phyloP scores from a whole-genome alignment of 37 sponge, comb jelly and placozoan genomes.

The Cladorhizidae sp. region DNA sequence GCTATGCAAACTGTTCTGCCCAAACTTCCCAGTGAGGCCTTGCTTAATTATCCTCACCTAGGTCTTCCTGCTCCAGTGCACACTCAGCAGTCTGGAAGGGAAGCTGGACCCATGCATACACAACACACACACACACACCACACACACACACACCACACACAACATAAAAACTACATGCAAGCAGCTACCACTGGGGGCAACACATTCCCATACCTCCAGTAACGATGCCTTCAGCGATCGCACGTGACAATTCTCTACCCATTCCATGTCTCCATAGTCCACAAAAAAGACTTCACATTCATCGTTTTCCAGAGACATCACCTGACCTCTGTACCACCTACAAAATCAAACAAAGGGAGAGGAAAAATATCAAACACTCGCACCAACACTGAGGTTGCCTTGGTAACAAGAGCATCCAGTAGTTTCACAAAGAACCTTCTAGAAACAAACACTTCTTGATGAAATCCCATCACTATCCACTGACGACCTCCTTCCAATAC shows the following conservation, averaged over 20 bases:
- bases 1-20: no score
- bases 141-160: not conserved
- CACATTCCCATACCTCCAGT: not conserved
- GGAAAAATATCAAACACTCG: not conserved
- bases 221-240: not conserved
- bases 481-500: no score
- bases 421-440: no score
- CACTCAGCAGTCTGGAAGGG: slow-evolving; percentile 54
- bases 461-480: no score
- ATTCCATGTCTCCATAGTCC: slow-evolving; percentile 77
- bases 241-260: slow-evolving; percentile 27
- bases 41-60: no score
- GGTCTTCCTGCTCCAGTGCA: slow-evolving; percentile 1
- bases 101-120: slow-evolving; percentile 19
- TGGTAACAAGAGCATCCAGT: no score
- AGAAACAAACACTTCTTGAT: no score
- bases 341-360: not conserved
- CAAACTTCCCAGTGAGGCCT: no score
- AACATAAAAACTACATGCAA: not conserved
- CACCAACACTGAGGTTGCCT: no score
- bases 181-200: not conserved
- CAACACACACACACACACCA: not conserved
- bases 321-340: slow-evolving; percentile 70
- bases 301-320: slow-evolving; percentile 12
- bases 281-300: slow-evolving; percentile 46